These are phyloP conservation scores for Dermatophagoides farinae DNA, from an alignment of 1,140 invertebrate species.

Conservation along the genomic window DNA sequence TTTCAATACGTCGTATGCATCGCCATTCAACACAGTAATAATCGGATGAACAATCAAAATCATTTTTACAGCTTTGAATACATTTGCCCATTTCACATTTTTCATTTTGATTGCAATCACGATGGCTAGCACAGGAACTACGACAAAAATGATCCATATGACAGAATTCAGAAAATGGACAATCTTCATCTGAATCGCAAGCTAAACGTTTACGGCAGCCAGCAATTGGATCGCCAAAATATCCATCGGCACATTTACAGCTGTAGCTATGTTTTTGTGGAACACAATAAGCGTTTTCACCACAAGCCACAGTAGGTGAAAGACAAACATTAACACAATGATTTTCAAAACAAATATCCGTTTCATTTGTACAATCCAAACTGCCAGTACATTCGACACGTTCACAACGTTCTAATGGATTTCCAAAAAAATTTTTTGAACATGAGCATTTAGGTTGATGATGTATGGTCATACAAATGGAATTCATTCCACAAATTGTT, in stretches of 20 bases:
- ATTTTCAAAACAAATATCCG: conserved; percentile 39
- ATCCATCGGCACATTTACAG: conserved; percentile 39
- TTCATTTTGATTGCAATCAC: conserved; percentile 20
- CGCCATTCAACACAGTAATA: conserved; percentile 18
- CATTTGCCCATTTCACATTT: conserved; percentile 18
- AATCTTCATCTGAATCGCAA: conserved; percentile 21
- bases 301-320: conserved; percentile 26
- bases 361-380: conserved; percentile 46
- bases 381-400: conserved; percentile 53
- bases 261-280: conserved; percentile 55
- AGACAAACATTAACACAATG: conserved; percentile 18
- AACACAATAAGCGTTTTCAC: conserved; percentile 29
- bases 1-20: conserved; percentile 15
- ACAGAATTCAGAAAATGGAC: conserved; percentile 20
- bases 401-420: conserved; percentile 33
- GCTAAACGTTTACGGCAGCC: conserved; percentile 20
- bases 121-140: conserved; percentile 18
- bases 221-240: conserved; percentile 32
- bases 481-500: conserved; percentile 53
- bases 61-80: conserved; percentile 11
- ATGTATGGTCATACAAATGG: conserved; percentile 44
- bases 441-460: conserved; percentile 36
- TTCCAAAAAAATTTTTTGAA: conserved; percentile 52
- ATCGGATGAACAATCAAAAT: conserved; percentile 18
- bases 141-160: conserved; percentile 18